Evolutionary conservation across 2,888 invertebrate species (phyloP).

Genomic region (Oithona nana): DNA sequence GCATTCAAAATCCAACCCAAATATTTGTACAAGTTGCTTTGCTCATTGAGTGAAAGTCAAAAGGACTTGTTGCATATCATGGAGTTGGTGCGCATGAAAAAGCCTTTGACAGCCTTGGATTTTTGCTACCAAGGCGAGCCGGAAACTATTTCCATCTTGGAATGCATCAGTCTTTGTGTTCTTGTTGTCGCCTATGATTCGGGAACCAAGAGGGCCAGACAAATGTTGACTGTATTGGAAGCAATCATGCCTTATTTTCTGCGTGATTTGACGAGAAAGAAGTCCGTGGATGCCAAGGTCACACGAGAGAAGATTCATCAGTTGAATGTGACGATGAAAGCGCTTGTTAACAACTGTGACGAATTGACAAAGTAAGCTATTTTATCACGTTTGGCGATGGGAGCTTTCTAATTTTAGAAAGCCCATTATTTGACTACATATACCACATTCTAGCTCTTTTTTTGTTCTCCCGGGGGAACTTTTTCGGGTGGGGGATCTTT

Average conservation of each 20-base stretch:
- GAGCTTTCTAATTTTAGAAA: too few species aligned
- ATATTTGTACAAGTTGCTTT: slow-evolving; percentile 10
- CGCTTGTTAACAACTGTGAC: slow-evolving; percentile 88
- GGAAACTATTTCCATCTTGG: slow-evolving; percentile 86
- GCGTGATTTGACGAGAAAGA: slow-evolving; percentile 56
- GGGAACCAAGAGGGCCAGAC: slow-evolving; percentile 49
- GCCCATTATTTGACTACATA: too few species aligned
- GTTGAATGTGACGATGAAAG: slow-evolving; percentile 79
- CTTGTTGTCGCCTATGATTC: slow-evolving; percentile 97
- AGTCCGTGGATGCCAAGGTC: slow-evolving; percentile 64
- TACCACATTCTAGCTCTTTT: too few species aligned
- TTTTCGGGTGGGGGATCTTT: too few species aligned
- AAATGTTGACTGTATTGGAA: slow-evolving; percentile 55
- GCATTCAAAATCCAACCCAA: slow-evolving; percentile 50
- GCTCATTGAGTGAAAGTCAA: neutral
- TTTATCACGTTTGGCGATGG: too few species aligned
- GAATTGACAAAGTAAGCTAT: slow-evolving; percentile 69
- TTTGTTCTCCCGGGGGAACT: too few species aligned
- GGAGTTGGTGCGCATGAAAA: slow-evolving; percentile 30
- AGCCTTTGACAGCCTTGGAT: slow-evolving; percentile 63
- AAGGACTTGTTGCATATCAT: slow-evolving; percentile 21
- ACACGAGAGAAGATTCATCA: slow-evolving; percentile 84
- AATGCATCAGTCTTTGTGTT: slow-evolving; percentile 94
- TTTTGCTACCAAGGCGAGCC: slow-evolving; percentile 97
- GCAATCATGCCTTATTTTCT: slow-evolving; percentile 90